Conservation (phyloP, 2,113 vertebrate species). For the Abramis brama region DNA sequence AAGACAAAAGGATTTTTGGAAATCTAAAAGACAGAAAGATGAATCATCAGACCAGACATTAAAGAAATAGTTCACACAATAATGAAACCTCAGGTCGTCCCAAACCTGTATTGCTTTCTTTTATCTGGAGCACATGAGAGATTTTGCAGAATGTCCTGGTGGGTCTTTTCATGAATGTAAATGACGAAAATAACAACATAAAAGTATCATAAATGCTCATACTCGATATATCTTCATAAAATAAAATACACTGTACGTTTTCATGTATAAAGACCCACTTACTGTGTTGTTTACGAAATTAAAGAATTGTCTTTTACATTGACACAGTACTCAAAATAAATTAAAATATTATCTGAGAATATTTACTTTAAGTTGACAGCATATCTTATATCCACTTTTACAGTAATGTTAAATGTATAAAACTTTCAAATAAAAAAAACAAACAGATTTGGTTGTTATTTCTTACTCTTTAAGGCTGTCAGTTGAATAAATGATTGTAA, state of each 20-base stretch:
- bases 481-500: not conserved
- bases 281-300: not conserved
- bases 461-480: not conserved
- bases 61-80: not conserved
- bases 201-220: not conserved
- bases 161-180: not conserved
- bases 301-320: not conserved
- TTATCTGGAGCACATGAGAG: not conserved
- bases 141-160: not conserved
- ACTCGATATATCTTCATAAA: not conserved
- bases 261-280: not conserved
- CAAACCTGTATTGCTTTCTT: not conserved
- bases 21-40: constrained; percentile 8
- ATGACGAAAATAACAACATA: not conserved
- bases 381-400: not conserved
- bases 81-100: not conserved
- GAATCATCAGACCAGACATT: not conserved
- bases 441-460: not conserved
- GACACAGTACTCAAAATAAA: not conserved
- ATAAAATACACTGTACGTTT: not conserved
- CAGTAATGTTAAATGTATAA: not conserved
- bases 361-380: not conserved
- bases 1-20: not conserved
- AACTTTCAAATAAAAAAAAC: not conserved
- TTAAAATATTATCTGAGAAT: not conserved